phyloP scores from a whole-genome alignment of 2,113 vertebrate species.

The Pantherophis guttatus region DNA sequence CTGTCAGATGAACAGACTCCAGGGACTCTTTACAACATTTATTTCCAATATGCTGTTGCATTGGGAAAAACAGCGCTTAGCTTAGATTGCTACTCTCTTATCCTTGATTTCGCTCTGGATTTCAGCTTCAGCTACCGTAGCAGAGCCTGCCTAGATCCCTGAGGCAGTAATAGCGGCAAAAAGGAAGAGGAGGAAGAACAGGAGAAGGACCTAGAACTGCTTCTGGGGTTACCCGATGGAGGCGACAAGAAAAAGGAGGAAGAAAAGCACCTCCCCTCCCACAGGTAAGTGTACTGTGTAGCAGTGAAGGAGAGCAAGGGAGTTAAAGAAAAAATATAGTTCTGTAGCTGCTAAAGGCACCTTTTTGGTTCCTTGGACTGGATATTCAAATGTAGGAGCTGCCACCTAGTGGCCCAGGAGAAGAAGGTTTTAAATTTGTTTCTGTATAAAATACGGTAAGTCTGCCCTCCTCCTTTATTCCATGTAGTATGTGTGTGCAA shows the following conservation, averaged over 20 bases:
- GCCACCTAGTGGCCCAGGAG: neutral
- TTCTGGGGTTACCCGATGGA: neutral
- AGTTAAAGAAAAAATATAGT: neutral
- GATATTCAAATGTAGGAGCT: neutral
- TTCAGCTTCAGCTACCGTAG: neutral
- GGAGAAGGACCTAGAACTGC: neutral
- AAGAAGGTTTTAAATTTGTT: neutral
- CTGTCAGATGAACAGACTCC: neutral
- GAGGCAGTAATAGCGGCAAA: neutral
- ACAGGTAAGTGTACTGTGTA: neutral
- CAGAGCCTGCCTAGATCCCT: neutral
- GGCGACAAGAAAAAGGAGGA: neutral
- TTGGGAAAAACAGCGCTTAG: neutral
- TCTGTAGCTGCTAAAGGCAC: neutral
- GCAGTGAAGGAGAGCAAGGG: neutral
- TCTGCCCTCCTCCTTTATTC: neutral
- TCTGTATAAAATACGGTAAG: too few relatives aligned
- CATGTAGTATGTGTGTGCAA: neutral
- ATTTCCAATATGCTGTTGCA: neutral
- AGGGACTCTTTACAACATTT: neutral
- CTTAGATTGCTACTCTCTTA: neutral
- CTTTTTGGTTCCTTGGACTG: neutral
- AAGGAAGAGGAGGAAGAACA: neutral
- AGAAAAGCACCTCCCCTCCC: neutral
- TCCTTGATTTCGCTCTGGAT: neutral